Evolutionary conservation across 2,797 vertebrate genomes (phyloP), one percentile per base, ranked within the genome.

Genomic region (Margarornis squamiger): DNA sequence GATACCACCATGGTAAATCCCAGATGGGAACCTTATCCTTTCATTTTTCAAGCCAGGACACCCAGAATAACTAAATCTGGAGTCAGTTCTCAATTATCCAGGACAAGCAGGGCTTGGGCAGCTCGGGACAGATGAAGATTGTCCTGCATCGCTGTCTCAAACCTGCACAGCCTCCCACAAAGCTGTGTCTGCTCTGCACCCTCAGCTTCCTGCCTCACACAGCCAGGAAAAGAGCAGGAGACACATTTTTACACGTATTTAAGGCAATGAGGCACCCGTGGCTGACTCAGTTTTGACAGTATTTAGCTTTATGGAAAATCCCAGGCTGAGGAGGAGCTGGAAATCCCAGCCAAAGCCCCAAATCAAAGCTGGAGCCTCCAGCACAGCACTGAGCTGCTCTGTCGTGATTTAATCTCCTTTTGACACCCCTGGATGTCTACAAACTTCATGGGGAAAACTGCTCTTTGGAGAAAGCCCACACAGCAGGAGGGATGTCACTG

Each of bases 191-290:
- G 66, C 0, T 0, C 39, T 48, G 22, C 39, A 66, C 29, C 36
- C 88, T 38, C 79, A 52, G 15, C 34, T 46, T 34, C 61, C 58
- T 46, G 38, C 54, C n/a, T 54, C 9, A 17, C 48, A 32, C 0
- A 70, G 76, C 55, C 63, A 78, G 59, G 51, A 86, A 78, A 85
- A 91, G 66, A 88, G n/a, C 54, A 86, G 73, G 32, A 80, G 21
- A 65, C 18, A 68, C 20, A 32, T 86, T 92, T 91, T 45, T 26
- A 70, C 30, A 6, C 12, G 4, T 38, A 9, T 74, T 94, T 63
- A 83, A 36, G 54, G 41, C 86, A 88, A 54, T 10, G 41, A 76
- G 67, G 45, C 15, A 9, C 38, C 48, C 67, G 3, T 61, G 61
- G 34, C 65, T 81, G 74, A 39, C 49, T 90, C 54, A 7, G 39